Percentiles rank a stretch among this genome's conserved stretches.
phyloP scores from a whole-genome alignment of 2,888 invertebrate genomes.

The Ashinkailepas kermadecensis region DNA sequence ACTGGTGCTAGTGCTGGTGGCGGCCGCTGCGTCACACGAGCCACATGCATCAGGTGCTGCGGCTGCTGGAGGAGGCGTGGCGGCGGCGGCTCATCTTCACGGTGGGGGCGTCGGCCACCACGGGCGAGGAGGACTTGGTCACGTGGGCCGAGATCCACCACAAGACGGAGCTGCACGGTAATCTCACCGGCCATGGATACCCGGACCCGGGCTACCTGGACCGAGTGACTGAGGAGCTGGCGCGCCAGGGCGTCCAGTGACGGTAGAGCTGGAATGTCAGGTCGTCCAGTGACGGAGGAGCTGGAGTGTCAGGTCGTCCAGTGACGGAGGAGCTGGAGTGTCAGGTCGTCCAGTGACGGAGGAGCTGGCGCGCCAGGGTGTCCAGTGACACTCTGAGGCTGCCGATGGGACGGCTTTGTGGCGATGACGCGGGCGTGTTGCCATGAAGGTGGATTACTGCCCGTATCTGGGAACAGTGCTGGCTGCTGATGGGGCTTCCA shows the following conservation, averaged over 20 bases:
- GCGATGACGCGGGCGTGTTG: too few species aligned
- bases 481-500: too few species aligned
- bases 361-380: conserved; percentile 31
- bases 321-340: conserved; percentile 27
- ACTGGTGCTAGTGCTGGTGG: background rate
- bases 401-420: too few species aligned
- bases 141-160: conserved; percentile 87
- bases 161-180: conserved; percentile 61
- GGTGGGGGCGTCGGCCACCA: conserved; percentile 68
- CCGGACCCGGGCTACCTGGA: conserved; percentile 70
- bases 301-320: conserved; percentile 29
- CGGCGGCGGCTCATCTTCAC: conserved; percentile 75
- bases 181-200: conserved; percentile 51
- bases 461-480: too few species aligned
- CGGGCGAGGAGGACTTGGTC: conserved; percentile 82
- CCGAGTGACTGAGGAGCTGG: conserved; percentile 47
- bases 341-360: conserved; percentile 27
- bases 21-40: too few species aligned
- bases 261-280: background rate
- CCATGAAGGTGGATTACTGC: too few species aligned
- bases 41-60: conserved; percentile 48
- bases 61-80: conserved; percentile 71
- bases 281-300: conserved; percentile 42
- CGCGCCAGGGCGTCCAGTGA: conserved; percentile 27
- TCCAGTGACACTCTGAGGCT: background rate